Conservation (phyloP, 2,797 vertebrate species). For the Rhabdophis nuchalis region DNA sequence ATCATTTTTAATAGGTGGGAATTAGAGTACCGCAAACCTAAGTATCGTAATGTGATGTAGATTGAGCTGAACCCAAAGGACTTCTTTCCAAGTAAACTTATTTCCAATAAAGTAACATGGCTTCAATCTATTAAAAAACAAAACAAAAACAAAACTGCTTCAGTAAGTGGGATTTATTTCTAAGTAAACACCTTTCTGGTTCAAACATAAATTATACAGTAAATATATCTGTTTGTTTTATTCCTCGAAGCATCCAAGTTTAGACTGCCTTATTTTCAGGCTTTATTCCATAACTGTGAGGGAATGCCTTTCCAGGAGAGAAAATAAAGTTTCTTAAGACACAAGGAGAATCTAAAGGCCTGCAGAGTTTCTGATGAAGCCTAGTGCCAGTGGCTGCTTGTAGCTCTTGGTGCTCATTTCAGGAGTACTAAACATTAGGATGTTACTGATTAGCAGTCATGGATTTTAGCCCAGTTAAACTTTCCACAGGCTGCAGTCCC, state of each 20-base stretch:
- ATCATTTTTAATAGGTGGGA: neutral
- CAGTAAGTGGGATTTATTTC: constrained; percentile 15
- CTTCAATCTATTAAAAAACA: neutral
- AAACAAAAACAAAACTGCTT: neutral
- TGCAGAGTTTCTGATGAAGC: neutral
- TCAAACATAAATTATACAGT: neutral
- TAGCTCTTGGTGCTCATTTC: neutral
- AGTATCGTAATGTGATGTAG: neutral
- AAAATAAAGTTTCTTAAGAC: neutral
- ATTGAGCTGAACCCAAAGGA: neutral
- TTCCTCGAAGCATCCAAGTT: neutral
- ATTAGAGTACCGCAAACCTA: neutral
- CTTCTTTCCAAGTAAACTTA: neutral
- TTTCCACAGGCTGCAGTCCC: neutral
- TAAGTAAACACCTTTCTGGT: neutral
- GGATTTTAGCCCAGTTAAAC: neutral
- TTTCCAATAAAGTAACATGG: neutral
- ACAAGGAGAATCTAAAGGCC: neutral
- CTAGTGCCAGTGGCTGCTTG: neutral
- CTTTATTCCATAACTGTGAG: neutral
- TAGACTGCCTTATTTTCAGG: neutral
- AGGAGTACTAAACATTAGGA: neutral
- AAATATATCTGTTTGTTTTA: constrained; percentile 11
- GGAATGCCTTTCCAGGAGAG: neutral
- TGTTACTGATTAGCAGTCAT: neutral